These are phyloP conservation scores for Herpailurus yagouaroundi DNA, from an alignment of 2,113 vertebrate genomes.

Conservation along the genomic window DNA sequence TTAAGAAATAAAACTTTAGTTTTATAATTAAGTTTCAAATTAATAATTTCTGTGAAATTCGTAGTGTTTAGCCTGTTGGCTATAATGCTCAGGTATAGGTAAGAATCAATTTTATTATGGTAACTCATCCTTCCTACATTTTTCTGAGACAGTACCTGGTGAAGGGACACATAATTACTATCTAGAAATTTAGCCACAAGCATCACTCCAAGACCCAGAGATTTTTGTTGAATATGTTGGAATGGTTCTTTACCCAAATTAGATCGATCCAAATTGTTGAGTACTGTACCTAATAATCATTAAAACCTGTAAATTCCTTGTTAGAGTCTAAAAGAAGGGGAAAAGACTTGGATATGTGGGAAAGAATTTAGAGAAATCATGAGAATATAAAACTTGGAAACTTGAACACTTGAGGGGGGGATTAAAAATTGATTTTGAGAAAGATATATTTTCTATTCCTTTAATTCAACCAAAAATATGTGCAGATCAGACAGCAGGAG, in stretches of 20 bases:
- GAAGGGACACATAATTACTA: background rate
- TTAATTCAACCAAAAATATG: background rate
- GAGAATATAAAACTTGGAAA: background rate
- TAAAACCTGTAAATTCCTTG: background rate
- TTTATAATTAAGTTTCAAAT: background rate
- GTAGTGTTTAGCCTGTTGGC: background rate
- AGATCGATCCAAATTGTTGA: background rate
- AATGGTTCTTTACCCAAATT: background rate
- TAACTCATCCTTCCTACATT: background rate
- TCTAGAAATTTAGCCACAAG: background rate
- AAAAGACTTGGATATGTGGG: background rate
- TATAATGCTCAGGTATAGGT: background rate
- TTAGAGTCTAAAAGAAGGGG: background rate
- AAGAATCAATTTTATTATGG: background rate
- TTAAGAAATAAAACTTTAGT: background rate
- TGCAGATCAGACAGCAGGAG: background rate
- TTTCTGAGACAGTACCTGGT: background rate
- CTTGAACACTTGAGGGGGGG: background rate
- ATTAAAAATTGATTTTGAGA: constrained; percentile 35
- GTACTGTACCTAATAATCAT: background rate
- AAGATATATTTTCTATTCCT: background rate
- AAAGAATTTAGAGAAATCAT: constrained; percentile 15
- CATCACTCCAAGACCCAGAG: background rate
- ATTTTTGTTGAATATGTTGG: background rate
- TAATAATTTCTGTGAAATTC: background rate